Conservation (phyloP, 2,888 invertebrate genomes). For the Lordiphosa andalusiaca region DNA sequence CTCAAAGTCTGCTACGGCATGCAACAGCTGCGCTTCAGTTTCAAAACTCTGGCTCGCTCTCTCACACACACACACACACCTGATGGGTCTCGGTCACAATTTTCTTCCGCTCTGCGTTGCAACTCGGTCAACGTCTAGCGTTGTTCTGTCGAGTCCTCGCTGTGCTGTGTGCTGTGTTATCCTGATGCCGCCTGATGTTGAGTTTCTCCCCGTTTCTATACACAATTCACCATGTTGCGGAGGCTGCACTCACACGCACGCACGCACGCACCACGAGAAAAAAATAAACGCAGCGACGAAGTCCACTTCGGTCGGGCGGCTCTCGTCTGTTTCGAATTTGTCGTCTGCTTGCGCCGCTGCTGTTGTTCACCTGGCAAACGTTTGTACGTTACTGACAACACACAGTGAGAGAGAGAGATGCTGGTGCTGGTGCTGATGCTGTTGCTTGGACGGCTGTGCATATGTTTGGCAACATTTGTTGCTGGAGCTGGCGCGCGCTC, state of each 20-base stretch:
- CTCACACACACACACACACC: constrained; percentile 15
- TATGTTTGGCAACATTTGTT: constrained; percentile 22
- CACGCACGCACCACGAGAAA: constrained; percentile 24
- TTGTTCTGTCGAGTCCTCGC: constrained; percentile 52
- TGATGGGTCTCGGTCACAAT: constrained; percentile 12
- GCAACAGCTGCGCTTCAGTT: constrained; percentile 68
- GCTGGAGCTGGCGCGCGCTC: background rate
- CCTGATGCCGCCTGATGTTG: constrained; percentile 14
- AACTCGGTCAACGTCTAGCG: constrained; percentile 72
- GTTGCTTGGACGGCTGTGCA: constrained; percentile 45
- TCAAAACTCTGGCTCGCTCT: constrained; percentile 15
- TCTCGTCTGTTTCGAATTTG: constrained; percentile 22
- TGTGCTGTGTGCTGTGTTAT: constrained; percentile 18
- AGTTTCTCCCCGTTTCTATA: constrained; percentile 2
- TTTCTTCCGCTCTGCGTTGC: constrained; percentile 51
- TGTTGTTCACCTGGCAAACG: constrained; percentile 68
- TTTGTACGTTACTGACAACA: constrained; percentile 49
- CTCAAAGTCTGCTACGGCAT: constrained; percentile 60
- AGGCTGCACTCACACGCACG: constrained; percentile 18
- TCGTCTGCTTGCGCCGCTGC: constrained; percentile 33
- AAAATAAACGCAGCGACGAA: constrained; percentile 13
- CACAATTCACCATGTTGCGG: constrained; percentile 17
- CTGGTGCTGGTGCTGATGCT: constrained; percentile 26
- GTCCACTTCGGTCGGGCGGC: constrained; percentile 11
- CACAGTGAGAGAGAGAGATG: constrained; percentile 33